Base-by-base conservation (phyloP, 2,113 vertebrate species). In the Ranitomeya variabilis region DNA sequence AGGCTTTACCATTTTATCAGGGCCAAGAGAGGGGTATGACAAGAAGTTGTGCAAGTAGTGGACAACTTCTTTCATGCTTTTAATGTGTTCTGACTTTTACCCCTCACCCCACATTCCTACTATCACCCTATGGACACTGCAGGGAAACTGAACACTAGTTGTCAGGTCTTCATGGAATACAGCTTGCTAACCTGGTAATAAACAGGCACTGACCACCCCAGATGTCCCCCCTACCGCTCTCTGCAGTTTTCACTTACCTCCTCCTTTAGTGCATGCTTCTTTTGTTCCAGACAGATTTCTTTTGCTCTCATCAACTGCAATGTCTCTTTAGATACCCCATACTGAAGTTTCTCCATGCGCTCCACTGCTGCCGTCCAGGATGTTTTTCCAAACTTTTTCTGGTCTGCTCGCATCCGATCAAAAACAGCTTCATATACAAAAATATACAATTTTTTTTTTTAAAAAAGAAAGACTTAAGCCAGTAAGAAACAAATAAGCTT, bases 291-390 rank as follows among this genome's bases (percentile, higher is more conserved):
- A 93, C 97, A 98, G 91, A 99, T 98, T 91, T 99, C 98, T 90
- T 97, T 99, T 87, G 98, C 98, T 90, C 97, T 96, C 98, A 99
- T 99, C 92, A 99, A 94, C 93, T 99, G 98, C 90, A 99, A 93
- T 0, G 98, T 99, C 91, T 99, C 98, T 92, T 97, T 99, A 91
- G 98, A 98, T 87, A 97, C 96, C 0, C 96, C 96, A 91, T 97
- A 98, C 91, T 98, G 97, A 91, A 99, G 95, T 54, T 96, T 97
- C 93, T 99, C 98, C 97, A 99, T 98, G 66, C 98, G 97, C 51
- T 97, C 97, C 80, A 97, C 96, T 0, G 98, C 98, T 16, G 96
- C 95, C 0, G 96, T 94, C 98, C 98, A 99, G 0, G 97, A 96
- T 19, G 97, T 96, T 93, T 98, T 99, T 21, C 98, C 98, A 85